Base-by-base conservation (phyloP, 2,888 invertebrate species). In the Dynastes hyllus region DNA sequence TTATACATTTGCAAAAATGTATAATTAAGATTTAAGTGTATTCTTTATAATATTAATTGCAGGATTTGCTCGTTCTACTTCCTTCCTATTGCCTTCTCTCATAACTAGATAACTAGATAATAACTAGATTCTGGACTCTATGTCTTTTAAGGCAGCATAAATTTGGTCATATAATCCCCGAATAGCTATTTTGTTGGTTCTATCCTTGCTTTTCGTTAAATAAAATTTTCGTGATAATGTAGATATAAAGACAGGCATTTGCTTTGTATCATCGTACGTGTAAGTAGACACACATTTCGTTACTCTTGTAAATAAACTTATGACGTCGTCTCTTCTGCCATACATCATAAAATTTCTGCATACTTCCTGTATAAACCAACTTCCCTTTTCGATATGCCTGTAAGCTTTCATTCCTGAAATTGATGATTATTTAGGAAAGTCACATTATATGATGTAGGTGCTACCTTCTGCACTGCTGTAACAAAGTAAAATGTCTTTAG, bases 311-410 rank as follows among this genome's bases (percentile, higher is more conserved):
- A 88, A 75, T 40, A 89, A 79, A 29, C 84, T 85, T n/a, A 87
- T 77, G 5, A 88, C 85, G 76, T 89, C 88, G 61, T 88, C 87
- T 61, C 86, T 80, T 80, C 86, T 82, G 1, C 88, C 88, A 78
- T 86, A 87, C 1, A 83, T 78, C 1, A 82, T 76, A 73, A 88
- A 84, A 79, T 86, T 87, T 79, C 83, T 86, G 81, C 88, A 88
- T 22, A 88, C 70, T 80, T 88, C 88, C 76, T 88, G 88, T 66
- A 88, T 87, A 76, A 88, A 87, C 88, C 88, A 88, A 0, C 87
- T 84, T 1, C 89, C 88, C 1, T 83, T 83, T 29, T 22, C 40
- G 5, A 80, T 55, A 63, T 85, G 73, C 76, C 87, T 80, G 78
- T 82, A 85, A 2, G 85, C 84, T 6, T 83, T 80, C 22, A 84